Evolutionary conservation across 2,113 vertebrate genomes (phyloP).

Genomic region (Nestor notabilis): DNA sequence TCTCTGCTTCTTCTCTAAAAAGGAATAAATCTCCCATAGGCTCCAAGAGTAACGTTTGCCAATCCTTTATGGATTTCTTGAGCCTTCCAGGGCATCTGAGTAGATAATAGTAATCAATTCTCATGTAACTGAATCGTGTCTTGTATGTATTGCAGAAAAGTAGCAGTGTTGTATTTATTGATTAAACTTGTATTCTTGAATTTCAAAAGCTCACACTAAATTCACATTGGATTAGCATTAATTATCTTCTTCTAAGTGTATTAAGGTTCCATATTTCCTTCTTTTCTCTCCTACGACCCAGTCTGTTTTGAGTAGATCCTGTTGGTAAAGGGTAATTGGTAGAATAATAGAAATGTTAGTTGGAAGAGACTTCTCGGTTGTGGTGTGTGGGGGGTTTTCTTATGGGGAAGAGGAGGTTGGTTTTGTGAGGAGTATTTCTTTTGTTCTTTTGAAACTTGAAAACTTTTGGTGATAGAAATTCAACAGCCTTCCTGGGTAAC

Average conservation of each 20-base stretch:
- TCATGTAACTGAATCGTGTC: neutral
- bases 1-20: neutral
- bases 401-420: neutral
- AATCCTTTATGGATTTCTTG: neutral
- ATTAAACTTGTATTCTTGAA: neutral
- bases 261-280: neutral
- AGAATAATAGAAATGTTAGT: neutral
- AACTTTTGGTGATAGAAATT: neutral
- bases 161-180: neutral
- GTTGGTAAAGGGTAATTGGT: neutral
- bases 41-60: neutral
- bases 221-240: neutral
- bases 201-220: neutral
- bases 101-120: neutral
- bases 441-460: neutral
- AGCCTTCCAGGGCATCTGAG: neutral
- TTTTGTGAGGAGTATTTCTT: neutral
- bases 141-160: neutral
- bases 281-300: neutral
- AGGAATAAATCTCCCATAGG: neutral
- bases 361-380: neutral
- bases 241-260: neutral
- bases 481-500: neutral
- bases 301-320: neutral
- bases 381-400: accelerated